phyloP scores from a whole-genome alignment of 2,797 vertebrate species.

The Crypturellus tataupa region DNA sequence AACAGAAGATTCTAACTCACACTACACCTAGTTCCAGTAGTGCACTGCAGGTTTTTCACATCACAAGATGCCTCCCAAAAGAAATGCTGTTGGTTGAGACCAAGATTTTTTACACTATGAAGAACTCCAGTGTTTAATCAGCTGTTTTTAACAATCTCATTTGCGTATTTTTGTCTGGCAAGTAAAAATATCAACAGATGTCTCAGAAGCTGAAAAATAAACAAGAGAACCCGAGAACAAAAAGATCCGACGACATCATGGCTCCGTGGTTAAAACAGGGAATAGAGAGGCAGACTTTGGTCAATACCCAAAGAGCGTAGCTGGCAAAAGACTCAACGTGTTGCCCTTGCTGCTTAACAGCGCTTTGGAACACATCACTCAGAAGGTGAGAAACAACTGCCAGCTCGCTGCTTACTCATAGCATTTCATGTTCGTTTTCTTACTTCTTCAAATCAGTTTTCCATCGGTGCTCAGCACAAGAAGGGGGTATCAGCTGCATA shows the following conservation, averaged over 20 bases:
- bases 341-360: background rate
- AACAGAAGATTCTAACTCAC: background rate
- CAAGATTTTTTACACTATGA: background rate
- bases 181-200: background rate
- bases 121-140: background rate
- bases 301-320: background rate
- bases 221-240: background rate
- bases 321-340: background rate
- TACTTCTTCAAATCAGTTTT: background rate
- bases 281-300: conserved; percentile 4
- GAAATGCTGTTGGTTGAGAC: background rate
- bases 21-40: background rate
- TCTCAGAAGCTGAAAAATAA: background rate
- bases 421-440: background rate
- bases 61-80: background rate
- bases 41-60: background rate
- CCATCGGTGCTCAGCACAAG: background rate
- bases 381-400: background rate
- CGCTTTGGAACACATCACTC: background rate
- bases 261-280: background rate
- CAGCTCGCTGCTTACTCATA: background rate
- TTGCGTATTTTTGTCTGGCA: background rate
- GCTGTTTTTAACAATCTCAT: background rate
- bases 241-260: background rate
- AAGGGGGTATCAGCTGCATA: background rate